Evolutionary conservation across 1,140 invertebrate genomes (phyloP), one percentile per base, ranked within the genome.

Genomic region (Leptinotarsa defecta): DNA sequence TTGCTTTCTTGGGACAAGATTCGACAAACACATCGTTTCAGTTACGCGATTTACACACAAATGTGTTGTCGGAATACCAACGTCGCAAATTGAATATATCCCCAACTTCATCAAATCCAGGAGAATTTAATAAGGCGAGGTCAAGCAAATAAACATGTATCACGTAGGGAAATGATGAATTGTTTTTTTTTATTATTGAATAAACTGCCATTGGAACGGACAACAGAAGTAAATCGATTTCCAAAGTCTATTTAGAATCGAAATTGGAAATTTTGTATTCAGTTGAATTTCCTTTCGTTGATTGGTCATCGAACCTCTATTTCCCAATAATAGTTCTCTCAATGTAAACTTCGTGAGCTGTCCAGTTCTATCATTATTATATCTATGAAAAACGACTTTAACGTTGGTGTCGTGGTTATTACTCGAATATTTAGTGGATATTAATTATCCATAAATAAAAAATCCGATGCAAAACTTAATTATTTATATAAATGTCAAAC

Each of bases 51-150:
- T 57, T 57, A 57, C 52, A 57, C 52, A 19, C 52, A 57, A 57
- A 43, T 43, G 8, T 43, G 34, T 43, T 43, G 11, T 43, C 52
- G 52, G 52, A 57, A 57, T 57, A 57, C 17, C 52, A 57, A 57
- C 17, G n/a, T 57, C 52, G 17, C 52, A 57, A 57, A 57, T 57
- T 57, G 52, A 57, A 57, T 57, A 57, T 57, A 57, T 57, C 52
- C 52, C 52, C 52, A 57, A 6, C 52, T 57, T 8, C 52, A 15
- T 57, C 52, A 15, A 19, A 15, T 57, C 15, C 52, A 57, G 17
- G 15, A 57, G 13, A 57, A 57, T 57, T 2, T 17, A 57, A 57
- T 57, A 13, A 57, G 52, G 3, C 52, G 17, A 57, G 17, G n/a
- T 8, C 15, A 19, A 57, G 52, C n/a, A 57, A 15, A 57, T 57